Conservation (phyloP, 2,888 invertebrate genomes). For the Lycia hirtaria region DNA sequence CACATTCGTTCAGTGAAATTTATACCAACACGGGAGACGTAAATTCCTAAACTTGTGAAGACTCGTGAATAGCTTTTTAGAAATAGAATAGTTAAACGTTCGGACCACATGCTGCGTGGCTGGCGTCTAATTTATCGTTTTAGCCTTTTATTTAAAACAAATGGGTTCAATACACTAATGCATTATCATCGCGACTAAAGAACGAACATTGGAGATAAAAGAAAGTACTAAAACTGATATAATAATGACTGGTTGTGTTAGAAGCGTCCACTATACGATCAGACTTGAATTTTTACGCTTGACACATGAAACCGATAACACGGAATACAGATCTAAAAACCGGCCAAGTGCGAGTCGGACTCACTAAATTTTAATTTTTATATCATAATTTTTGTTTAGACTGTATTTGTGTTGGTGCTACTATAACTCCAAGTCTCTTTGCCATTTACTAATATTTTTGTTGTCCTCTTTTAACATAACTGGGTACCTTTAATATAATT, state of each 20-base stretch:
- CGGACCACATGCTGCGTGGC: conserved; percentile 21
- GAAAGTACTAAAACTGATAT: neutral
- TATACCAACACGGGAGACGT: conserved; percentile 20
- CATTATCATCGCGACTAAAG: neutral
- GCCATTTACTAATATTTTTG: too few relatives aligned
- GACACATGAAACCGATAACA: neutral
- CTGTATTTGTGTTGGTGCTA: too few relatives aligned
- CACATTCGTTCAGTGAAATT: conserved; percentile 11
- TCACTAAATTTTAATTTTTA: too few relatives aligned
- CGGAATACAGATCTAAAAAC: neutral
- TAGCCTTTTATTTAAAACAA: conserved; percentile 11
- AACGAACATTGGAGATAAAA: neutral
- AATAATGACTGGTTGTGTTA: neutral
- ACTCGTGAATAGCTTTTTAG: conserved; percentile 21
- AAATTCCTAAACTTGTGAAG: conserved; percentile 8
- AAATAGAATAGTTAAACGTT: conserved; percentile 25
- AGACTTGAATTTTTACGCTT: conserved; percentile 22
- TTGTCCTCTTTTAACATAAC: too few relatives aligned
- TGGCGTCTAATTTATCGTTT: conserved; percentile 12
- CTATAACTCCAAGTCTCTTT: too few relatives aligned
- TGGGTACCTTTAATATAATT: too few relatives aligned
- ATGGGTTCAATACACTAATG: conserved; percentile 13
- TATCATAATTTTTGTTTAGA: too few relatives aligned
- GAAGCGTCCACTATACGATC: conserved; percentile 4
- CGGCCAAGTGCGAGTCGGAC: too few relatives aligned